Base-by-base conservation (phyloP, 2,888 invertebrate genomes). In the Parnassius smintheus region DNA sequence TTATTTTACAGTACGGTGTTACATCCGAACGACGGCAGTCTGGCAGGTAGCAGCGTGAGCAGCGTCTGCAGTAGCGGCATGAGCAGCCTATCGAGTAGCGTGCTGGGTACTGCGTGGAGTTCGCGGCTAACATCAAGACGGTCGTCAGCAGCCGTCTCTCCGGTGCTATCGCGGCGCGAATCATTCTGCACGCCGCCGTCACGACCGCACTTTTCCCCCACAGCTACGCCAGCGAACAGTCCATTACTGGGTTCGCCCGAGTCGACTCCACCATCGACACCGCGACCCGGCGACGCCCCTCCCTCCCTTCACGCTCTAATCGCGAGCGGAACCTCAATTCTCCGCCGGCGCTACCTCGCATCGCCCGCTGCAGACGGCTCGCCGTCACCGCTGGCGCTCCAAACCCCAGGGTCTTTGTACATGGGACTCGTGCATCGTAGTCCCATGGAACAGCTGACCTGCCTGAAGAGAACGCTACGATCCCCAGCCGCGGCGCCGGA, bases 171-270 rank as follows among this genome's bases (percentile, higher is more conserved):
- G 63, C 93, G 97, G 18, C 93, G 96, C 64, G 96, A 96, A 76
- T 96, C 96, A 2, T 95, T 96, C 68, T 95, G 95, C 13, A 94
- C 95, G 72, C 92, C 93, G 69, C 93, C 95, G 4, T 95, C 95
- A 9, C 93, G 92, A 52, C 94, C 93, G 42, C 94, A 92, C 76
- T 96, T 93, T 82, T 93, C 96, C 9, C 96, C 97, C 3, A 97
- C 97, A 0, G 96, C 96, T 9, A 97, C 97, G 8, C 97, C 97
- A 1, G 96, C 96, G 77, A 97, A 97, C 83, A 96, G 96, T 77
- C 97, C 97, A 1, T 94, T 95, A 72, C 85, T 91, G 48, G 94
- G 94, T 50, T 90, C 94, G 44, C 95, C 92, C 2, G 94, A 74
- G 85, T 65, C 77, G 11, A 85, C 94, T 18, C 95, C 92, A 13